Evolutionary conservation across 2,797 vertebrate species (phyloP).

Genomic region (Xerus rutilus): DNA sequence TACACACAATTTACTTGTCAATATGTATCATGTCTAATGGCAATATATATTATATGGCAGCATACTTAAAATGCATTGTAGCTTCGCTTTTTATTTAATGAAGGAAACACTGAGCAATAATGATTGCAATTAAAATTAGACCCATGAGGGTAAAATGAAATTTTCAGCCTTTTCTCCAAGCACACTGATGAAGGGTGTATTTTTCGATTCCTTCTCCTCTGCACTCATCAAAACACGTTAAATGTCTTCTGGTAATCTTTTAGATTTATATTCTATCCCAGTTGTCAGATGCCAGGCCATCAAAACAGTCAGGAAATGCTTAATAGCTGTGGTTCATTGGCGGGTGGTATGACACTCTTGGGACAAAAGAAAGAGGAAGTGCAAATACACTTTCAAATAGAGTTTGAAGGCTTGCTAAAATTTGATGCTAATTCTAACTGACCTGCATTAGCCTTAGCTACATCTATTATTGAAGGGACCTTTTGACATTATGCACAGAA

Average conservation of each 20-base stretch:
- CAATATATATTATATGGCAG: background rate
- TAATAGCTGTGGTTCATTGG: constrained; percentile 9
- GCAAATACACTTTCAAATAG: constrained; percentile 45
- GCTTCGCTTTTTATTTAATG: constrained; percentile 49
- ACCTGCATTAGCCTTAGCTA: background rate
- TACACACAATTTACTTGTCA: background rate
- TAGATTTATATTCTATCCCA: constrained; percentile 37
- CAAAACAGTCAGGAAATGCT: constrained; percentile 48
- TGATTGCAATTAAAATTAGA: background rate
- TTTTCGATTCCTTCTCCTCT: constrained; percentile 53
- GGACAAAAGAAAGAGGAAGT: constrained; percentile 1
- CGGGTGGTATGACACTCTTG: background rate
- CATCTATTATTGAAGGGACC: background rate
- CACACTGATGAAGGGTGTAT: background rate
- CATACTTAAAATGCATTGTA: background rate
- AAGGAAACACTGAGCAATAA: constrained; percentile 25
- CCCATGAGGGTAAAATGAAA: background rate
- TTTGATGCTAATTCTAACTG: constrained; percentile 49
- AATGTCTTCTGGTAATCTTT: background rate
- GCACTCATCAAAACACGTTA: constrained; percentile 44
- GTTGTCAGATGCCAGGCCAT: background rate
- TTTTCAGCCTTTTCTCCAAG: background rate
- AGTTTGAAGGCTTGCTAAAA: constrained; percentile 39
- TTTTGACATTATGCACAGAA: constrained; percentile 39
- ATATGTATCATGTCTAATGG: background rate